Evolutionary conservation across 1,140 invertebrate species (phyloP), one percentile per base, ranked within the genome.

Genomic region (Cryptotermes secundus): DNA sequence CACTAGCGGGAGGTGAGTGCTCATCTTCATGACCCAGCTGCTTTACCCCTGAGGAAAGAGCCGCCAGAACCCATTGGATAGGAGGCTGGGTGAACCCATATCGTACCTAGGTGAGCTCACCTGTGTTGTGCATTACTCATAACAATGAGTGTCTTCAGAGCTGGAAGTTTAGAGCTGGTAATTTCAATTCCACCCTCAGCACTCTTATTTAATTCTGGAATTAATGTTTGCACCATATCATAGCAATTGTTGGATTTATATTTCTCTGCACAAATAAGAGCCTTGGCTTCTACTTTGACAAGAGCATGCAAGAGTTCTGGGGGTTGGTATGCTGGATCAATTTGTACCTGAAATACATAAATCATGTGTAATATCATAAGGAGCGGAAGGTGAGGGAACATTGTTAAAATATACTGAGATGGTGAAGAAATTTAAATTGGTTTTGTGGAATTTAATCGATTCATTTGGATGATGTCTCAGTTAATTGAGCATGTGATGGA

Each of bases 271-370:
- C 89, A 86, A 22, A 93, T 87, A 16, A 93, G 83, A 19, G 89
- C 89, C 86, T 91, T 92, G 22, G 90, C 86, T 31, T 87, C 85
- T 65, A 93, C 92, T 88, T 92, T 92, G 19, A 91, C 90, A 19
- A 94, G 85, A 59, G 90, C 90, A 86, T 91, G 93, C 45, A 91
- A 88, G 38, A 94, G 86, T 86, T 94, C 93, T 82, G 88, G 85
- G 9, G 90, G 86, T 85, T 90, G 89, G 86, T 93, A 94, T 22
- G 90, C 89, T 34, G 93, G 93, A 87, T 94, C 94, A 19, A 93
- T 89, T 86, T 92, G 92, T 3, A 92, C 91, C 90, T 92, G 24
- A 3, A 26, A 83, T 42, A 34, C 31, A 31, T 14, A 72, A n/a
- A 49, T n/a, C 3, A 12, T 38, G 12, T 6, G 4, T 38, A 38